Evolutionary conservation across 2,113 vertebrate species (phyloP).

Genomic region (Perca schrenkii): DNA sequence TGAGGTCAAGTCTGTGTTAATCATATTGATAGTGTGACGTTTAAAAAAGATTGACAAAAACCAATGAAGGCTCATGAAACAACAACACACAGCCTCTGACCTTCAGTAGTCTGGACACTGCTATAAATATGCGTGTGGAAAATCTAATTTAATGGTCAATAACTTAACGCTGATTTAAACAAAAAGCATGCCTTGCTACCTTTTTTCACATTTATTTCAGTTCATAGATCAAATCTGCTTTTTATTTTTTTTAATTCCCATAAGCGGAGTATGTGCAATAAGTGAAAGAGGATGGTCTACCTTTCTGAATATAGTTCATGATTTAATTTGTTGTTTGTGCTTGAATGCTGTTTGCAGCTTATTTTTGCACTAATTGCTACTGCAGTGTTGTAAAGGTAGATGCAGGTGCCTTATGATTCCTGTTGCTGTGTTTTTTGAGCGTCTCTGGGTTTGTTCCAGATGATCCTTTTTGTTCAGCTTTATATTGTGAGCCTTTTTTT

Average conservation of each 20-base stretch:
- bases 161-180: not conserved
- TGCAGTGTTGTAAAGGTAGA: conserved; percentile 34
- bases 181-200: not conserved
- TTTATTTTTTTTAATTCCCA: conserved; percentile 17
- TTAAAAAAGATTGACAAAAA: not conserved
- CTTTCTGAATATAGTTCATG: conserved; percentile 7
- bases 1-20: too few relatives aligned
- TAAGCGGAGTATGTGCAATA: conserved; percentile 61
- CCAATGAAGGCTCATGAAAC: not conserved
- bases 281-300: conserved; percentile 17
- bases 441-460: conserved; percentile 1
- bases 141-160: not conserved
- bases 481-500: conserved; percentile 1
- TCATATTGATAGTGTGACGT: not conserved
- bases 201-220: not conserved
- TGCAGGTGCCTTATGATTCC: conserved; percentile 62
- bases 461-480: conserved; percentile 11
- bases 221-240: not conserved
- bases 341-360: conserved; percentile 41
- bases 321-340: conserved; percentile 7
- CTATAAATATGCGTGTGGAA: conserved; percentile 18
- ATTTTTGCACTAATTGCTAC: conserved; percentile 51
- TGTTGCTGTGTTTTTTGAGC: conserved; percentile 17
- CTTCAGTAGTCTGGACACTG: conserved; percentile 5
- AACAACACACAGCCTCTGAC: not conserved